These are phyloP conservation scores for Cephus rjabovi DNA, from an alignment of 2,888 invertebrate genomes.

Conservation along the genomic window DNA sequence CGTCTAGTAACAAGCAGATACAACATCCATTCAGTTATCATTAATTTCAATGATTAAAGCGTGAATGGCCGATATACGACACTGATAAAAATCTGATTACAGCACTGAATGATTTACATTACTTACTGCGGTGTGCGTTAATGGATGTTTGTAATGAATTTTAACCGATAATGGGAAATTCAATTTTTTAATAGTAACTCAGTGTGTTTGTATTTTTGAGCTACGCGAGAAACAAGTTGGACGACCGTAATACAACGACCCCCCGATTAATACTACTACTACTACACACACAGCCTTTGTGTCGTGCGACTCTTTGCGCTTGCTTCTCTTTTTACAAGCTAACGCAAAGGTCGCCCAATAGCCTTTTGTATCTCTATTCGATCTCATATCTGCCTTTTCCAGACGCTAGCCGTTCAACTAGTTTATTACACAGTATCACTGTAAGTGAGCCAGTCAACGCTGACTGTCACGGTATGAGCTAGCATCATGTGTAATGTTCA, in stretches of 20 bases:
- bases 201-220: slow-evolving; percentile 3
- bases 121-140: neutral
- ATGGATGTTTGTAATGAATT: slow-evolving; percentile 1
- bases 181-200: slow-evolving; percentile 3
- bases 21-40: slow-evolving; percentile 3
- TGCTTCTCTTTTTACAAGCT: neutral
- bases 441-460: slow-evolving; percentile 51
- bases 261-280: slow-evolving; percentile 3
- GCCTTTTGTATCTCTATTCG: slow-evolving; percentile 50
- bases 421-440: slow-evolving; percentile 55
- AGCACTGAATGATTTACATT: neutral
- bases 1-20: slow-evolving; percentile 37
- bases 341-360: slow-evolving; percentile 27
- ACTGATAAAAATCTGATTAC: neutral
- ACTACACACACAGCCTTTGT: neutral
- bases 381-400: slow-evolving; percentile 57
- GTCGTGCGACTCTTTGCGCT: slow-evolving; percentile 8
- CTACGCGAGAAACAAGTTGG: neutral
- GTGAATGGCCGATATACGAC: neutral
- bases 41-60: neutral
- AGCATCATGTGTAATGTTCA: slow-evolving; percentile 64
- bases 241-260: slow-evolving; percentile 5
- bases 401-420: slow-evolving; percentile 51
- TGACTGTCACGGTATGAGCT: slow-evolving; percentile 56
- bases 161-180: neutral